Evolutionary conservation across 1,140 invertebrate species (phyloP), one percentile per base, ranked within the genome.

Genomic region (Heliconius hewitsoni): DNA sequence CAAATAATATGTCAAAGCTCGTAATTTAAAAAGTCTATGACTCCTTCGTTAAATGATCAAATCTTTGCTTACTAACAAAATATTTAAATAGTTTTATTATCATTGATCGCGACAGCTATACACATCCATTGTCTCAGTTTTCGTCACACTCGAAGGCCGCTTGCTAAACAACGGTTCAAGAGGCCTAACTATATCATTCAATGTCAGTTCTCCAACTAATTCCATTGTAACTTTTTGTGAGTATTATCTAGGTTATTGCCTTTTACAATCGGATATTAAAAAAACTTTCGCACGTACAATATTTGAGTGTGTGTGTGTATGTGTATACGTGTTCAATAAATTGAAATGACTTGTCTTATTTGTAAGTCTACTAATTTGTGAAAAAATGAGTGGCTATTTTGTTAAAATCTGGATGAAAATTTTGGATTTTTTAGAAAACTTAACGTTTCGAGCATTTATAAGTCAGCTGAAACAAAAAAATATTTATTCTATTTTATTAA

Each of bases 101-200:
- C 13, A 16, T 27, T 66, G n/a, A 66, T 66, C 60, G 73, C 42
- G 30, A 52, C 66, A 37, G 66, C 16, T 37, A 39, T 74, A 50
- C 66, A 55, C 70, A 18, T 23, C 78, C 74, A 80, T 80, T 80
- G 72, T 81, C 75, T 81, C 42, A 27, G 71, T 75, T 83, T 82
- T 79, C 80, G 78, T 80, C 80, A 83, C 78, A 73, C 73, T 60
- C n/a, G 77, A 83, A 83, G 82, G 82, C 76, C 75, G 70, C 80
- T 79, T 81, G 80, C 80, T 73, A 83, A 83, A 81, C 46, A 79
- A 77, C 66, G 50, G 66, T 80, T 73, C 82, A 55, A 79, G 82
- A 83, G 77, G 82, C 82, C 82, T 79, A 52, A 52, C 50, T 52
- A 81, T 74, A 74, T 70, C 57, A 71, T 55, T 81, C 71, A 77